phyloP scores from a whole-genome alignment of 2,113 vertebrate genomes.

The Urocolius indicus region DNA sequence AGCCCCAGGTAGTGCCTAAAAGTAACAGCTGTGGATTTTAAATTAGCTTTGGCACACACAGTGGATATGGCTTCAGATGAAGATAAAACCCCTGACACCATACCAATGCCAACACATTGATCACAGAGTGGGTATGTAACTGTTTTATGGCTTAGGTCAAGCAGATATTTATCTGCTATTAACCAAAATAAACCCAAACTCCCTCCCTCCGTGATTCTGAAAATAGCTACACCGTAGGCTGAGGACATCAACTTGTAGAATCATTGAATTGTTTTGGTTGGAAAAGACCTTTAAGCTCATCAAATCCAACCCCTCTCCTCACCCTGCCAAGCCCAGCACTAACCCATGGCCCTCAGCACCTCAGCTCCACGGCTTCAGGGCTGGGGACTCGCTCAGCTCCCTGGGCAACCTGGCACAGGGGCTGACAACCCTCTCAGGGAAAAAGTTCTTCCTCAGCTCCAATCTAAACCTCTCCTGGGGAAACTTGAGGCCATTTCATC shows the following conservation, averaged over 20 bases:
- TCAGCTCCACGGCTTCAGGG: too few relatives aligned
- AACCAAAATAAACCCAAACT: neutral
- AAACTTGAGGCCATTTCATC: too few relatives aligned
- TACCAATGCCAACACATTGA: neutral
- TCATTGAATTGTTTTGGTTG: too few relatives aligned
- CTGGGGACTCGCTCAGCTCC: too few relatives aligned
- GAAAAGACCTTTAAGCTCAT: too few relatives aligned
- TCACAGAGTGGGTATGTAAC: neutral
- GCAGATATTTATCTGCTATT: neutral
- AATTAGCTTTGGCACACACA: neutral
- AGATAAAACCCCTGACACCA: neutral
- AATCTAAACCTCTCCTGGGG: too few relatives aligned
- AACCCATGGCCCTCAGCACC: too few relatives aligned
- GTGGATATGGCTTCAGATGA: neutral
- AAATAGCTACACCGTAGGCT: neutral
- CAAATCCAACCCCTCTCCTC: too few relatives aligned
- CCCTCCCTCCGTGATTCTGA: neutral
- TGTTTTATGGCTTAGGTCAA: neutral
- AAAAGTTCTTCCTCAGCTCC: too few relatives aligned
- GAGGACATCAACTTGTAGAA: neutral
- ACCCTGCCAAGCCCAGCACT: too few relatives aligned
- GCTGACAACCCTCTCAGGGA: too few relatives aligned
- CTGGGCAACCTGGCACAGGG: too few relatives aligned
- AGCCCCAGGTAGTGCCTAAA: neutral
- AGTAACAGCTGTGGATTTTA: neutral